phyloP scores from a whole-genome alignment of 2,797 vertebrate species.

The Arrhamphus sclerolepis region DNA sequence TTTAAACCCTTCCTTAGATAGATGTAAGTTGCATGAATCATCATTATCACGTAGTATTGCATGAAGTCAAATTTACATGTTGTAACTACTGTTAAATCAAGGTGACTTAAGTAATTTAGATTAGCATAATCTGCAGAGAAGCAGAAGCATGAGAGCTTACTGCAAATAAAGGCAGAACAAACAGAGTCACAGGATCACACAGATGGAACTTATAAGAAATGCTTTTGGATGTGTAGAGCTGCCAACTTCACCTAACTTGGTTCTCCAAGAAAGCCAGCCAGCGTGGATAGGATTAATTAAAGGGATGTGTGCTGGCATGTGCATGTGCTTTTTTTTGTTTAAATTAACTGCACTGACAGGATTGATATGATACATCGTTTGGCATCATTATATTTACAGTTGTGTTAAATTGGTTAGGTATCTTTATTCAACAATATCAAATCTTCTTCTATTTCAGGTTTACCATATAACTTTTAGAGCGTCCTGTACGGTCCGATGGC shows the following conservation, averaged over 20 bases:
- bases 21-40: neutral
- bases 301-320: constrained; percentile 28
- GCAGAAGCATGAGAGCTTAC: constrained; percentile 22
- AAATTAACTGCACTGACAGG: too few species aligned
- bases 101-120: neutral
- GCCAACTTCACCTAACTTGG: constrained; percentile 32
- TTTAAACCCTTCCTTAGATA: too few species aligned
- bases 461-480: too few species aligned
- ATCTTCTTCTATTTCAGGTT: too few species aligned
- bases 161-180: constrained; percentile 21
- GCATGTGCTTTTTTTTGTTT: neutral
- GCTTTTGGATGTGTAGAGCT: constrained; percentile 41
- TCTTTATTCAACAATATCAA: too few species aligned
- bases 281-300: constrained; percentile 58
- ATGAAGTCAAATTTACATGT: neutral
- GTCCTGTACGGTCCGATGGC: too few species aligned
- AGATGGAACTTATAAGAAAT: constrained; percentile 54
- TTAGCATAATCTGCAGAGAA: constrained; percentile 17
- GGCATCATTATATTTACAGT: too few species aligned
- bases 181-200: constrained; percentile 39
- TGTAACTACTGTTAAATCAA: constrained; percentile 21
- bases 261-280: constrained; percentile 60
- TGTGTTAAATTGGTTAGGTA: too few species aligned
- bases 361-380: too few species aligned
- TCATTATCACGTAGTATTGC: neutral